Percentiles rank a stretch among this genome's conserved stretches.
phyloP scores from a whole-genome alignment of 2,888 invertebrate genomes.

The Leptinotarsa peninsularis region DNA sequence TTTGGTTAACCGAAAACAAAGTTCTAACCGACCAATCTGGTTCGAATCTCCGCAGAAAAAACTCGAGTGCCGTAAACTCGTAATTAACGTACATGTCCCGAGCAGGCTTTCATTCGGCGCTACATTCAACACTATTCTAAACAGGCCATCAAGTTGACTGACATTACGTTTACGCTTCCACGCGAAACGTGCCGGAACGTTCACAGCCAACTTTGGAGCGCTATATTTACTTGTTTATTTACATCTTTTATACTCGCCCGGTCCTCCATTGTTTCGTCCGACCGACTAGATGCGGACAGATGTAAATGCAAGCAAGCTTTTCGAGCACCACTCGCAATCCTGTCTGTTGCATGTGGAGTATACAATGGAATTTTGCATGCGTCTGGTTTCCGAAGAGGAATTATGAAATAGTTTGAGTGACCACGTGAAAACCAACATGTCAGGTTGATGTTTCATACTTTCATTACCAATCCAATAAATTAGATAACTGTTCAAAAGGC shows the following conservation, averaged over 20 bases:
- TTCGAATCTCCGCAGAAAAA: constrained; percentile 30
- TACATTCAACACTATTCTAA: constrained; percentile 41
- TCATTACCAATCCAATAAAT: no score
- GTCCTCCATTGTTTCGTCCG: constrained; percentile 13
- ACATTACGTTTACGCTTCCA: constrained; percentile 47
- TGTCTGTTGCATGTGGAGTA: constrained; percentile 17
- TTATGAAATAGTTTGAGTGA: not conserved
- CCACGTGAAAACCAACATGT: no score
- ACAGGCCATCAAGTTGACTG: constrained; percentile 44
- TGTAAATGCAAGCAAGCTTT: constrained; percentile 18
- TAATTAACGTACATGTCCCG: constrained; percentile 48
- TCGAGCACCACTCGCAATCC: constrained; percentile 12
- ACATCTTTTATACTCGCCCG: constrained; percentile 35
- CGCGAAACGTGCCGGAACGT: constrained; percentile 42
- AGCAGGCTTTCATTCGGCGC: constrained; percentile 40
- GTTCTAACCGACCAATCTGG: not conserved
- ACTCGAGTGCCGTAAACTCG: constrained; percentile 39
- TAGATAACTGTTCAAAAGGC: no score
- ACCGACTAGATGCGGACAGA: constrained; percentile 11
- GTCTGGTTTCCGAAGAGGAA: not conserved
- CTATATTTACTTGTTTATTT: constrained; percentile 41
- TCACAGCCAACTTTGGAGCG: constrained; percentile 38
- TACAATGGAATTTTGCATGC: constrained; percentile 4
- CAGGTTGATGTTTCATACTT: no score
- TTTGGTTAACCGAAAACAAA: not conserved